Percentiles rank a stretch among this genome's conserved stretches.
These are phyloP conservation scores for Entomyzon cyanotis DNA, from an alignment of 2,113 vertebrate species.

Conservation along the genomic window DNA sequence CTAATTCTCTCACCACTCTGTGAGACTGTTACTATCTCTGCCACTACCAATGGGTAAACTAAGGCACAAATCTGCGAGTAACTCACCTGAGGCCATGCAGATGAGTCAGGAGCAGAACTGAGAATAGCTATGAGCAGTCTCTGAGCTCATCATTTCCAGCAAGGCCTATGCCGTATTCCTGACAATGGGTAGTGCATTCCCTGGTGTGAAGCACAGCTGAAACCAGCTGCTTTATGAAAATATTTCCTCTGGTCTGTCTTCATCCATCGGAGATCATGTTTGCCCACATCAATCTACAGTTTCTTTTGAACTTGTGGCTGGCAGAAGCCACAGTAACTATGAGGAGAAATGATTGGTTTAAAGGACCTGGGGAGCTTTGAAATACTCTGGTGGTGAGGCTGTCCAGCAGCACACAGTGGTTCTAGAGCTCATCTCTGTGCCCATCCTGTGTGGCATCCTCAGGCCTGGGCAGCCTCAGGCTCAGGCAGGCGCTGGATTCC, in stretches of 20 bases:
- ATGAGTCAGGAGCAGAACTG: slow-evolving; percentile 28
- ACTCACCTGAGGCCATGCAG: neutral
- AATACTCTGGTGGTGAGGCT: neutral
- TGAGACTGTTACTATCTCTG: slow-evolving; percentile 54
- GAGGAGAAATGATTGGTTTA: neutral
- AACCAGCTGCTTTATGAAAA: neutral
- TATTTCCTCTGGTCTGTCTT: neutral
- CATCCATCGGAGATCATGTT: neutral
- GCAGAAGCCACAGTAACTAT: neutral
- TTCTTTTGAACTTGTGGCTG: neutral
- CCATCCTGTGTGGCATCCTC: neutral
- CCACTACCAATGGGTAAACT: neutral
- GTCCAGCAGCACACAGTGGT: neutral
- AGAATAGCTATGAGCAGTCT: neutral
- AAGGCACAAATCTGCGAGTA: slow-evolving; percentile 17
- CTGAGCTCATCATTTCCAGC: slow-evolving; percentile 16
- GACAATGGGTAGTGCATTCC: neutral
- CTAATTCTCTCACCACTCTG: neutral
- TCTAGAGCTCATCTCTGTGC: neutral
- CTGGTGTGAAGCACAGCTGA: neutral
- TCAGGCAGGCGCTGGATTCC: neutral
- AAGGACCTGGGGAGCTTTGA: neutral
- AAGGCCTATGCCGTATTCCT: neutral
- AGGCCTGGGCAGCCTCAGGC: neutral
- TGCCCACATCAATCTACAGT: neutral